Percentiles rank a stretch among this genome's conserved stretches.
Evolutionary conservation across 2,888 invertebrate genomes (phyloP).

Genomic region (Tipula unca): DNA sequence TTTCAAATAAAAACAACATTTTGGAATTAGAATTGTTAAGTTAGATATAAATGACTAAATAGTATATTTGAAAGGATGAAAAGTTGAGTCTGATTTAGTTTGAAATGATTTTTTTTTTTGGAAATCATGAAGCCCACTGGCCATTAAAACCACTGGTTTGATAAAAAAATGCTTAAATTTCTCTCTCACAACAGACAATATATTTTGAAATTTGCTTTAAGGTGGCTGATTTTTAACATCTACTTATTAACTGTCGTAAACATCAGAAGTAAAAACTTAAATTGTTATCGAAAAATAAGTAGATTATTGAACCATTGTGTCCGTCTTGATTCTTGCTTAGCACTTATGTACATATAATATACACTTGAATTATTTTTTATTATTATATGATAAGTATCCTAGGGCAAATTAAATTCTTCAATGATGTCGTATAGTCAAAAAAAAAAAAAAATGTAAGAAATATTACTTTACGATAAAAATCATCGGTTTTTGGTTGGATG

Average conservation of each 20-base stretch:
- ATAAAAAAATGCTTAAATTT: neutral
- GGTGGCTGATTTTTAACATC: neutral
- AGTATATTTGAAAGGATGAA: too few species aligned
- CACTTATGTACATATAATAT: neutral
- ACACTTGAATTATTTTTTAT: neutral
- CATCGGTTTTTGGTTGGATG: neutral
- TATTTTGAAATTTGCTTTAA: neutral
- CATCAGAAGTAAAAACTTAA: neutral
- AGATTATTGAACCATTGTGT: constrained; percentile 4
- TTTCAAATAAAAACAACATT: too few species aligned
- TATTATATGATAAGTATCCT: constrained; percentile 14
- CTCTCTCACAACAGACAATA: neutral
- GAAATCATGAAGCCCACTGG: neutral
- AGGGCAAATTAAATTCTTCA: constrained; percentile 18
- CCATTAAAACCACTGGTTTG: neutral
- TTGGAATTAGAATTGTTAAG: too few species aligned
- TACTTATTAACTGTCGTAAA: neutral
- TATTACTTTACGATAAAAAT: neutral
- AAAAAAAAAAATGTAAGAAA: neutral
- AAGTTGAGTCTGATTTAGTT: too few species aligned
- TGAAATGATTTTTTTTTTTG: neutral
- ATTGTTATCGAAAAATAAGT: neutral
- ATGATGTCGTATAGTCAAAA: neutral
- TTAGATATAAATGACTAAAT: too few species aligned
- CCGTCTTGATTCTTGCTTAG: neutral